Base-by-base conservation (phyloP, 2,113 vertebrate genomes). In the Sebastes schlegelii region DNA sequence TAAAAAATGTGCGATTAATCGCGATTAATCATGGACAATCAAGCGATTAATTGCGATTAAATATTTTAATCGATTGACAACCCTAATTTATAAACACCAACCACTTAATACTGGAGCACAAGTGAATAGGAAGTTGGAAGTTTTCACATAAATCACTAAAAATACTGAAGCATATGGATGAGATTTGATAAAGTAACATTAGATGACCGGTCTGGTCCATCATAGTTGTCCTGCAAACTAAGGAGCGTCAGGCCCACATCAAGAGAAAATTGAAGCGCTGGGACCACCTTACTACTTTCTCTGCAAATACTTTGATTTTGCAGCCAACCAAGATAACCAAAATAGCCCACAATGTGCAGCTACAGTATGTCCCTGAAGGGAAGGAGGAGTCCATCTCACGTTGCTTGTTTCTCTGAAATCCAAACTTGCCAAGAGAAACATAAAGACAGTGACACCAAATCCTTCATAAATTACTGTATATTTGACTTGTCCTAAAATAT, bases 381-480 rank as follows among this genome's bases (percentile, higher is more conserved):
- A 21, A 68, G 48, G 66, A 76, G 16, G 61, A 81, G 62, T 69
- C 46, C 1, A 62, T 77, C 26, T 34, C 67, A 52, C 1, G 12
- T 80, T 65, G 49, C 40, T 5, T 62, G 58, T 69, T 85, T 74
- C 64, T 21, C 72, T n/a, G 60, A 86, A 77, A 82, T 66, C 64
- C 63, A 82, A 54, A 70, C 51, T 74, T 64, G 77, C 73, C 69
- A 78, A 66, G 43, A 83, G 54, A 68, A 83, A 80, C 85, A 62
- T 57, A 68, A 45, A 58, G 26, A 72, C 67, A 73, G 65, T 68
- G 79, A 79, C 63, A 85, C 76, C 16, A 46, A 52, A 74, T 83
- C 58, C 58, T 80, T 69, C 48, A 78, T 85, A 80, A 80, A 85
- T 83, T 23, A 70, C 58, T 66, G 23, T 62, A 21, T 77, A 66